Conservation (phyloP, 2,797 vertebrate species). For the Petrocephalus sullivani region DNA sequence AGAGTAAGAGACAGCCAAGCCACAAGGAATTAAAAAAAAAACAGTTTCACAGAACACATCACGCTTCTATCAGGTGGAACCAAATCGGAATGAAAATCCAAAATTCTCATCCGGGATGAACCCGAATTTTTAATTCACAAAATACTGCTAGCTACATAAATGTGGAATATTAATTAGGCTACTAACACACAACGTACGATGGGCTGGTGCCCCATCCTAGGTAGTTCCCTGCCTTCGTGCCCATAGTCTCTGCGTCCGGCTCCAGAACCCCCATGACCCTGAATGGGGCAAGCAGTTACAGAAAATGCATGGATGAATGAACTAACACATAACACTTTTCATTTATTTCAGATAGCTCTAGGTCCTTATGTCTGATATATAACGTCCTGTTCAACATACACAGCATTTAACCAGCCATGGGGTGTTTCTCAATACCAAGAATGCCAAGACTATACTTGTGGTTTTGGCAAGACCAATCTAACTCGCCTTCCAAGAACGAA, state of each 20-base stretch:
- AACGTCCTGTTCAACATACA: background rate
- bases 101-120: background rate
- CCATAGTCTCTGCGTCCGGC: too few species aligned
- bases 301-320: too few species aligned
- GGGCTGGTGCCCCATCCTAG: too few species aligned
- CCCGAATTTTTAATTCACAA: background rate
- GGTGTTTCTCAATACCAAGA: too few species aligned
- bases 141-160: background rate
- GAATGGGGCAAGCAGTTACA: too few species aligned
- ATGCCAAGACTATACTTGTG: too few species aligned
- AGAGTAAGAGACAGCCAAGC: background rate
- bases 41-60: background rate
- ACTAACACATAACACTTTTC: background rate
- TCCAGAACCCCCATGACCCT: too few species aligned
- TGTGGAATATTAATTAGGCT: constrained; percentile 3
- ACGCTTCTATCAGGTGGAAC: background rate
- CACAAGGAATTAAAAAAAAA: background rate
- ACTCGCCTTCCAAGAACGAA: too few species aligned
- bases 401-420: background rate
- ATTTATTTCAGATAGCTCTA: background rate
- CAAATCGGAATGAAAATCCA: background rate
- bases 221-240: too few species aligned
- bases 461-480: too few species aligned
- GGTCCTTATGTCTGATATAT: background rate
- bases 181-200: background rate